Evolutionary conservation across 2,888 invertebrate genomes (phyloP).

Genomic region (Pedicia rivosa): DNA sequence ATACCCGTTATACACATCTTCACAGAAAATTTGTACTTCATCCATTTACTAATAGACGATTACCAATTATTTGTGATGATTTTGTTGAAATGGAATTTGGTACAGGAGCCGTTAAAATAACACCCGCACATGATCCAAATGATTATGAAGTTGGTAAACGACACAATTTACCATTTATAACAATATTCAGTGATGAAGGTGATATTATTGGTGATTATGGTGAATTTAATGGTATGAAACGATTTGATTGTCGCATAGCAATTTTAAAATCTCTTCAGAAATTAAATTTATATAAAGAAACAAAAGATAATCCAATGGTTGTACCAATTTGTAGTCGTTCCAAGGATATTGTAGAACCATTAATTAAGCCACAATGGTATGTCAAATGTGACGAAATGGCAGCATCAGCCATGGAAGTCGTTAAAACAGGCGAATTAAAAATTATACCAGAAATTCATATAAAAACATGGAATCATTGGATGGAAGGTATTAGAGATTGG

Average conservation of each 20-base stretch:
- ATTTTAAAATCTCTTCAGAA: slow-evolving; percentile 62
- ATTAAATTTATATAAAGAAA: slow-evolving; percentile 56
- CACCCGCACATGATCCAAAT: slow-evolving; percentile 93
- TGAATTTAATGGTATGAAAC: slow-evolving; percentile 67
- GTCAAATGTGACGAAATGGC: slow-evolving; percentile 87
- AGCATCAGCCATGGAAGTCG: slow-evolving; percentile 61
- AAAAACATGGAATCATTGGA: slow-evolving; percentile 92
- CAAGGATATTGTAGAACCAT: slow-evolving; percentile 92
- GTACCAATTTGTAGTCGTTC: slow-evolving; percentile 92
- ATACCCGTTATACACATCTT: slow-evolving; percentile 64
- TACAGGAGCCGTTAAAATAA: slow-evolving; percentile 97
- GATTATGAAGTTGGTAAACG: slow-evolving; percentile 93
- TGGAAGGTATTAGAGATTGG: slow-evolving; percentile 95
- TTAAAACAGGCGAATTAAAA: slow-evolving; percentile 62
- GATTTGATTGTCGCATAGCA: slow-evolving; percentile 76
- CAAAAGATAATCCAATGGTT: slow-evolving; percentile 86
- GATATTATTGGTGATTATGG: slow-evolving; percentile 63
- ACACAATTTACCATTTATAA: slow-evolving; percentile 72
- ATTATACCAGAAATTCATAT: slow-evolving; percentile 83
- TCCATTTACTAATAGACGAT: slow-evolving; percentile 67
- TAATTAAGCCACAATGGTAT: slow-evolving; percentile 95
- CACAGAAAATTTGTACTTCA: slow-evolving; percentile 72
- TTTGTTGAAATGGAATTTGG: slow-evolving; percentile 94
- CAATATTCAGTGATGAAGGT: slow-evolving; percentile 86
- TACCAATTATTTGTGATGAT: slow-evolving; percentile 83